These are phyloP conservation scores for Andrena bicolor DNA, from an alignment of 2,888 invertebrate genomes.

Conservation along the genomic window DNA sequence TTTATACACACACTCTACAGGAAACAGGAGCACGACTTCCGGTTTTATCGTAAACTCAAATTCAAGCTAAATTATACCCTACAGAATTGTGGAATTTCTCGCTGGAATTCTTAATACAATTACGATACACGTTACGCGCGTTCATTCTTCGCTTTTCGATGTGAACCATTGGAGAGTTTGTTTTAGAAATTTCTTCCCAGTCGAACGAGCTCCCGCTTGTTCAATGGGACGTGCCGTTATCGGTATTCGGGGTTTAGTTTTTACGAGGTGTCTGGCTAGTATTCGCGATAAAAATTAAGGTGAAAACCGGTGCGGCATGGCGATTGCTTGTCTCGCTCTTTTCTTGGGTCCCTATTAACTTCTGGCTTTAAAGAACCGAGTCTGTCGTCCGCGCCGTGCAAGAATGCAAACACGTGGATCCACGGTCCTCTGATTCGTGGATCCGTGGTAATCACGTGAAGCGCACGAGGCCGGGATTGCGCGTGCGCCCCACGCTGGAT, in stretches of 20 bases:
- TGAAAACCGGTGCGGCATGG: constrained; percentile 32
- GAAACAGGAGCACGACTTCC: background rate
- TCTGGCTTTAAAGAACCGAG: constrained; percentile 20
- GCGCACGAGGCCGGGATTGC: constrained; percentile 72
- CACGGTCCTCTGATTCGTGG: constrained; percentile 54
- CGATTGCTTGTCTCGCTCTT: constrained; percentile 24
- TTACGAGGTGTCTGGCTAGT: background rate
- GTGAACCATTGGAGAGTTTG: background rate
- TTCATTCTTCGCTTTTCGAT: background rate
- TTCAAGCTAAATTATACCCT: background rate
- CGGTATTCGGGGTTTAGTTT: background rate
- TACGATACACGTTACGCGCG: background rate
- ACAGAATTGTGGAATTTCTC: background rate
- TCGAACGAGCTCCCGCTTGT: background rate
- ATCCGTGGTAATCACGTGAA: constrained; percentile 78
- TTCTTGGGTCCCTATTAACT: constrained; percentile 42
- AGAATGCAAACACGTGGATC: constrained; percentile 62
- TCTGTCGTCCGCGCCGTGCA: constrained; percentile 23
- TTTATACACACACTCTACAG: constrained; percentile 3
- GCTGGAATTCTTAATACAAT: background rate
- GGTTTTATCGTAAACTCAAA: constrained; percentile 7
- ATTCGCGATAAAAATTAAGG: constrained; percentile 31
- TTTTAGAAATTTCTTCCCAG: background rate
- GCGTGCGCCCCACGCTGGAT: constrained; percentile 57
- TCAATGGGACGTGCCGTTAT: background rate